phyloP scores from a whole-genome alignment of 2,113 vertebrate species.

The Tragelaphus scriptus region DNA sequence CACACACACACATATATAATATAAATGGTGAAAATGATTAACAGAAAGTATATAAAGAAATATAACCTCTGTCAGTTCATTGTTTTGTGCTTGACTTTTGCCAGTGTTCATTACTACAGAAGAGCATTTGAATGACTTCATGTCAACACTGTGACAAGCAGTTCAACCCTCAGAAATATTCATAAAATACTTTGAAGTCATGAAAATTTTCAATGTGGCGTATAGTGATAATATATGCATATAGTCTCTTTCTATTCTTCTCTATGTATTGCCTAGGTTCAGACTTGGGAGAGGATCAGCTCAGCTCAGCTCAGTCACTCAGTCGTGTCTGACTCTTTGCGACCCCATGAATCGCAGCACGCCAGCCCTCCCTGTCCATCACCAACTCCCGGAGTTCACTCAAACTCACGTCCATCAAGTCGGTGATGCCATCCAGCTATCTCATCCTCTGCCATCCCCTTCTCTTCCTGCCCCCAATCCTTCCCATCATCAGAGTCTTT shows the following conservation, averaged over 20 bases:
- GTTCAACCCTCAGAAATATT: constrained; percentile 40
- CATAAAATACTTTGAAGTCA: constrained; percentile 28
- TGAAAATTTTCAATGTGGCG: background rate
- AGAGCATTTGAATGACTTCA: constrained; percentile 45
- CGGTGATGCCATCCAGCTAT: too few relatives aligned
- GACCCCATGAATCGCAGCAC: too few relatives aligned
- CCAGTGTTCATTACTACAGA: constrained; percentile 40
- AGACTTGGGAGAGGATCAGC: background rate
- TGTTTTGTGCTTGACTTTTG: constrained; percentile 61
- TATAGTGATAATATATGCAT: background rate
- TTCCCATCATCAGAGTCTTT: too few relatives aligned
- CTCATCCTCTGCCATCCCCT: too few relatives aligned
- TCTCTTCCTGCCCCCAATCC: too few relatives aligned
- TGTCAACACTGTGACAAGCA: constrained; percentile 38
- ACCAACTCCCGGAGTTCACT: too few relatives aligned
- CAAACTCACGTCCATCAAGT: too few relatives aligned
- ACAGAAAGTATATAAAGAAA: constrained; percentile 31
- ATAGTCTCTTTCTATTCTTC: background rate
- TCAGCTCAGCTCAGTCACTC: too few relatives aligned
- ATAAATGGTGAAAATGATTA: constrained; percentile 55
- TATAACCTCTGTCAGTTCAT: background rate
- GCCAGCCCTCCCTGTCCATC: too few relatives aligned
- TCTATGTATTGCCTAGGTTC: background rate
- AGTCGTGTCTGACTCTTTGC: too few relatives aligned
- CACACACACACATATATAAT: background rate